phyloP scores from a whole-genome alignment of 2,113 vertebrate genomes.

The Talpa occidentalis region DNA sequence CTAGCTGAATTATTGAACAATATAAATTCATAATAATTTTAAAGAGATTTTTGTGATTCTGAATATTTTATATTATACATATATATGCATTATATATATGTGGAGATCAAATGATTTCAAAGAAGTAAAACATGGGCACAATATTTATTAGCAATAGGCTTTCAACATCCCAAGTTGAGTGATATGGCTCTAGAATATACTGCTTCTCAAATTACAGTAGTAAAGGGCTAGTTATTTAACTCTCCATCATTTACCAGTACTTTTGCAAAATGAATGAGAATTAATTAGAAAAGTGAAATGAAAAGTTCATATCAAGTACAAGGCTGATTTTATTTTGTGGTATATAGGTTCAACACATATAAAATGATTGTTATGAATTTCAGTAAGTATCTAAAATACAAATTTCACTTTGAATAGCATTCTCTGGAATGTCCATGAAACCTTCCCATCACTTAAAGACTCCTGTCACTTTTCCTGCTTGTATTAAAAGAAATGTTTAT shows the following conservation, averaged over 20 bases:
- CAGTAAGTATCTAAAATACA: not conserved
- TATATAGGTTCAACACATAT: not conserved
- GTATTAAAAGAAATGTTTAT: not conserved
- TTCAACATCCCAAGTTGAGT: not conserved
- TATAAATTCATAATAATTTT: not conserved
- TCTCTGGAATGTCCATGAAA: not conserved
- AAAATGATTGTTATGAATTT: not conserved
- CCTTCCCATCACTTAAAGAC: not conserved
- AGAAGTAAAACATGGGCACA: not conserved
- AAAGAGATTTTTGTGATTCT: conserved; percentile 17
- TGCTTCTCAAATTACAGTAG: not conserved
- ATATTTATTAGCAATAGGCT: not conserved
- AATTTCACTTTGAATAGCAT: not conserved
- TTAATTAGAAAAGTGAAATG: conserved; percentile 5
- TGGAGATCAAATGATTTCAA: not conserved
- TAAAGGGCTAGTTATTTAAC: not conserved
- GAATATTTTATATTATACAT: not conserved
- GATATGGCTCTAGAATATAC: not conserved
- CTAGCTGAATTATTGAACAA: not conserved
- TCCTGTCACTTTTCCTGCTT: not conserved
- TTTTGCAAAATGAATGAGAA: not conserved
- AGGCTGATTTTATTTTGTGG: not conserved
- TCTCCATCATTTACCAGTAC: not conserved
- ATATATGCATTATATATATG: not conserved
- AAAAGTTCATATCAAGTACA: not conserved